A percentile compares a stretch with the other conserved stretches of the same genome.
Evolutionary conservation across 2,888 invertebrate genomes (phyloP).

Genomic region (Aspidiotus destructor): DNA sequence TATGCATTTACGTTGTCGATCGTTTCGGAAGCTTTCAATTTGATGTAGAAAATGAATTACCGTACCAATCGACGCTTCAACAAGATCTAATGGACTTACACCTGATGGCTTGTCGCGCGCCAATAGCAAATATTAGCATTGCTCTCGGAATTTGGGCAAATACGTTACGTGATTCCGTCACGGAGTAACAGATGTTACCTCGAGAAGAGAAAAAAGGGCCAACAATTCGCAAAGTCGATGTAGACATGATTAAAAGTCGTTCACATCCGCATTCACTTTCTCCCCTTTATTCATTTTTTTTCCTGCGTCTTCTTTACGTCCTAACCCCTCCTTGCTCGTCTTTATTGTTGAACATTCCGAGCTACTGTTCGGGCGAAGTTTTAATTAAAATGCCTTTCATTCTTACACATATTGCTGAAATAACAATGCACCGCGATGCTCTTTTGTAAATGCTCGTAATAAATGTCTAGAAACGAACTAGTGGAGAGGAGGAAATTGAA

Average conservation of each 20-base stretch:
- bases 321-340: slow-evolving; percentile 19
- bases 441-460: slow-evolving; percentile 1
- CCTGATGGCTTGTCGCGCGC: not conserved
- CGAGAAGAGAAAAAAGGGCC: slow-evolving; percentile 6
- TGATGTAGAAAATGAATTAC: slow-evolving; percentile 36
- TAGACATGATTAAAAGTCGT: slow-evolving; percentile 26
- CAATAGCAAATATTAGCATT: too few relatives aligned
- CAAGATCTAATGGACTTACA: slow-evolving; percentile 15
- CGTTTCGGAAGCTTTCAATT: slow-evolving; percentile 34
- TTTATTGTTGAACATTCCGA: slow-evolving; percentile 37
- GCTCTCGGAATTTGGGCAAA: too few relatives aligned
- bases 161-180: too few relatives aligned
- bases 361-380: slow-evolving; percentile 33
- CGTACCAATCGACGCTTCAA: not conserved
- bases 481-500: too few relatives aligned
- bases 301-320: not conserved
- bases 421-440: slow-evolving; percentile 25
- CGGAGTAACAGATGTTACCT: slow-evolving; percentile 5
- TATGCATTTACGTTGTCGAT: too few relatives aligned
- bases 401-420: slow-evolving; percentile 31
- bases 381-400: slow-evolving; percentile 36
- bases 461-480: too few relatives aligned
- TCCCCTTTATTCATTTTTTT: slow-evolving; percentile 15
- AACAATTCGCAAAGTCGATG: slow-evolving; percentile 13
- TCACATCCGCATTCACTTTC: not conserved